Conservation (phyloP, 2,113 vertebrate genomes). For the Mustela nigripes region DNA sequence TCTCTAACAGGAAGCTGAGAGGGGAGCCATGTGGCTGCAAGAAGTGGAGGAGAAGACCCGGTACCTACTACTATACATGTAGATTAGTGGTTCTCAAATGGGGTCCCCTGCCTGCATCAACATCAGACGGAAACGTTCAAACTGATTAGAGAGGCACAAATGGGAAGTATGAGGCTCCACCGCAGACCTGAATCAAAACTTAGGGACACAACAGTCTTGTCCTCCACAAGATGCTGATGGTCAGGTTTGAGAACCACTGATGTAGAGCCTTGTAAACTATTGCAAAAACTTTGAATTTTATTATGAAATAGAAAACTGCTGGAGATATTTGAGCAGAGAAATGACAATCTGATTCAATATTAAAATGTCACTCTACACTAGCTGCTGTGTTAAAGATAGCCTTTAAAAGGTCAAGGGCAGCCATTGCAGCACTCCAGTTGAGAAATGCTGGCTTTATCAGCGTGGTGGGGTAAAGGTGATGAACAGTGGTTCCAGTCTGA, state of each 20-base stretch:
- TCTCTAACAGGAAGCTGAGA: neutral
- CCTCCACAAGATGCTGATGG: neutral
- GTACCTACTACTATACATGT: fast-evolving
- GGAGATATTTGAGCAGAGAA: neutral
- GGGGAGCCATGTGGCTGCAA: neutral
- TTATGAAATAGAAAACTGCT: neutral
- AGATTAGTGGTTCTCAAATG: neutral
- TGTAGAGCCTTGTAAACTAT: neutral
- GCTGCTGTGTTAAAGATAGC: neutral
- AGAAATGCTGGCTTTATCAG: neutral
- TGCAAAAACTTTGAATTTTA: neutral
- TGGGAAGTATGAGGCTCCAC: neutral
- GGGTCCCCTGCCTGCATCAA: neutral
- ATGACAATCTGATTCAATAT: neutral
- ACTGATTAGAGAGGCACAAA: neutral
- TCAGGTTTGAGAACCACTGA: neutral
- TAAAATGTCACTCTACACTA: neutral
- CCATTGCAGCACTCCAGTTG: neutral
- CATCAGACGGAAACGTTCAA: neutral
- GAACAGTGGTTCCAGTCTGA: neutral
- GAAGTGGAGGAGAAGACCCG: neutral
- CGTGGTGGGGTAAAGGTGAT: neutral
- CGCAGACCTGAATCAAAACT: neutral
- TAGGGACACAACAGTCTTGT: neutral
- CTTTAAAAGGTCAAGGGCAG: neutral